Percentiles rank a stretch among this genome's conserved stretches.
Evolutionary conservation across 2,113 vertebrate genomes (phyloP).

Genomic region (Elaphurus davidianus): DNA sequence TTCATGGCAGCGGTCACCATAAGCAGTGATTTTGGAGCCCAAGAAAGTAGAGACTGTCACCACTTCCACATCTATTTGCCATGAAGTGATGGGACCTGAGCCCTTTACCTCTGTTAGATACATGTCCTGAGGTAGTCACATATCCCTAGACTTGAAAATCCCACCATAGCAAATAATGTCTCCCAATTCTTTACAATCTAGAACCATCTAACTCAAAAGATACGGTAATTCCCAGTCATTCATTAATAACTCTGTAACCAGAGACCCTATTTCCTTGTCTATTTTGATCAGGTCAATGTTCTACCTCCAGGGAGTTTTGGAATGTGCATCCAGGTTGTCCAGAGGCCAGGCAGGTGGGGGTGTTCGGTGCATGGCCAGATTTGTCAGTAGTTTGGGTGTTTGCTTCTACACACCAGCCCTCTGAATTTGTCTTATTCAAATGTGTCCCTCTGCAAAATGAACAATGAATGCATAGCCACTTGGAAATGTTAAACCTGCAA

Average conservation of each 20-base stretch:
- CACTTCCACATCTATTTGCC: background rate
- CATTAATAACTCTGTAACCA: background rate
- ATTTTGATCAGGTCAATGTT: background rate
- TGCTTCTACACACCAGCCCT: background rate
- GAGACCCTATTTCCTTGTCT: background rate
- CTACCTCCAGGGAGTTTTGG: background rate
- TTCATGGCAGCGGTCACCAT: background rate
- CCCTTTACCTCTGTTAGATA: background rate
- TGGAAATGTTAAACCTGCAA: background rate
- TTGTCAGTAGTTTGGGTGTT: background rate
- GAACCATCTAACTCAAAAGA: background rate
- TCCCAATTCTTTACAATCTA: background rate
- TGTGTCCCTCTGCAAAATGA: background rate
- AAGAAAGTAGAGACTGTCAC: background rate
- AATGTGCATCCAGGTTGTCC: background rate
- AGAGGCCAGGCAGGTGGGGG: background rate
- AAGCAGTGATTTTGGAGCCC: background rate
- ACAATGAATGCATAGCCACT: background rate
- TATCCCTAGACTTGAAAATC: background rate
- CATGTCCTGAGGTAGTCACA: background rate
- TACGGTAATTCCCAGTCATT: background rate
- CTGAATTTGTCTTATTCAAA: background rate
- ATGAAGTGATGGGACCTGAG: background rate
- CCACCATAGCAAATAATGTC: background rate
- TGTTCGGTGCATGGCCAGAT: background rate